Conservation (phyloP, 1,140 invertebrate species). For the Sipha flava region DNA sequence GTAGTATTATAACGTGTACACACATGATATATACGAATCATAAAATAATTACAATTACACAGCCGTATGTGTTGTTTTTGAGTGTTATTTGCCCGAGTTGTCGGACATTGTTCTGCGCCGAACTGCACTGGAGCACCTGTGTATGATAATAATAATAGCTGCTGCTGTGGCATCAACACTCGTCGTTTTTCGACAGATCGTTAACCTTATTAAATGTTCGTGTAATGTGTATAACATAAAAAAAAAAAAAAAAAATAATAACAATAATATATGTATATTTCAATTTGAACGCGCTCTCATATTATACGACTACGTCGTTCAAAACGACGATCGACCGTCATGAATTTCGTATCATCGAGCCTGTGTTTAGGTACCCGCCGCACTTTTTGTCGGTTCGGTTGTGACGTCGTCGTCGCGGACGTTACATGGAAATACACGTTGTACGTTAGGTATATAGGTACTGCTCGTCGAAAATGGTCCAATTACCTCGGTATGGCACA, state of each 20-base stretch:
- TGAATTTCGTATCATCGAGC: no score
- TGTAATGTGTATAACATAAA: no score
- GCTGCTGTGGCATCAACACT: no score
- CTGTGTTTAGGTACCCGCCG: no score
- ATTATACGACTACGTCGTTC: no score
- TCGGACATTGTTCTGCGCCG: neutral
- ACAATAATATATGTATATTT: no score
- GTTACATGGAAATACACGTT: neutral
- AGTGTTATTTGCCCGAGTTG: conserved; percentile 6
- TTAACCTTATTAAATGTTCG: neutral
- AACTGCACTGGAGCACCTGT: neutral
- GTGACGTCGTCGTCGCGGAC: no score
- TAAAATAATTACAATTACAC: conserved; percentile 26
- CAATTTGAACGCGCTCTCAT: no score
- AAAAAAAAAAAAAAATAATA: no score
- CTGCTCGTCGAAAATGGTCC: conserved; percentile 9
- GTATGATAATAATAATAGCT: no score
- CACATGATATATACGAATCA: neutral
- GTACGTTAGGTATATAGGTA: neutral
- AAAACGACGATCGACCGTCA: no score
- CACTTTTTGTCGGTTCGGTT: no score
- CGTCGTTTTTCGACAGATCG: neutral
- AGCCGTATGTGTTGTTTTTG: neutral
- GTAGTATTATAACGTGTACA: neutral
- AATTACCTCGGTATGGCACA: conserved; percentile 31